Percentiles rank a stretch among this genome's conserved stretches.
Evolutionary conservation across 2,113 vertebrate genomes (phyloP).

Genomic region (cattle (Bos taurus)): ARS-UCD2.0 NC_037337.1:67954501-67955000

Average conservation of each 20-base stretch:
- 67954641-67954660: background rate
- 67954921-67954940: background rate
- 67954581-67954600: background rate
- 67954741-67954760: background rate
- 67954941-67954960: background rate
- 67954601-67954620: background rate
- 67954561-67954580: background rate
- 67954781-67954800: background rate
- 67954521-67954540: background rate
- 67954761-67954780: background rate
- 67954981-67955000: background rate
- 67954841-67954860: background rate
- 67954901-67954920: slow-evolving; percentile 26
- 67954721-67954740: background rate
- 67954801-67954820: background rate
- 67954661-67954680: background rate
- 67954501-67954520: background rate
- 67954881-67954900: background rate
- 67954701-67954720: background rate
- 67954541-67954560: background rate
- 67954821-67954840: background rate
- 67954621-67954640: background rate
- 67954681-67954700: background rate
- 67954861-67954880: slow-evolving; percentile 51
- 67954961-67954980: background rate